Conservation (phyloP, 2,113 vertebrate species). For the Apus apus region DNA sequence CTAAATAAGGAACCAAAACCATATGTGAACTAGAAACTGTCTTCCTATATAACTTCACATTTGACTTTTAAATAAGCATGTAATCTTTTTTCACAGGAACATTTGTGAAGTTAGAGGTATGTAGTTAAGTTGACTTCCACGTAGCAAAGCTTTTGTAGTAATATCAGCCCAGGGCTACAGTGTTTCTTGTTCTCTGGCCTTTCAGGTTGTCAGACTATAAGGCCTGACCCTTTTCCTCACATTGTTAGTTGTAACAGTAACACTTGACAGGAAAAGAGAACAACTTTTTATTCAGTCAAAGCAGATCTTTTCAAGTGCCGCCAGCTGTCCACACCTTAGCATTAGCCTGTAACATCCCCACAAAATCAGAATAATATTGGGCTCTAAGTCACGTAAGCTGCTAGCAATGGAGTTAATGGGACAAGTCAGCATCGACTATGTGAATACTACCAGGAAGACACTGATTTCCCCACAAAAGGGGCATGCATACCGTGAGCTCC, state of each 20-base stretch:
- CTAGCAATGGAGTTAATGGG: not conserved
- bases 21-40: not conserved
- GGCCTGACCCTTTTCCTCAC: not conserved
- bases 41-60: not conserved
- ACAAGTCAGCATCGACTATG: not conserved
- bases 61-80: not conserved
- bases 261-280: not conserved
- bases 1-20: not conserved
- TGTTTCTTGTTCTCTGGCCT: rapidly evolving
- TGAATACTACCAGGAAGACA: not conserved
- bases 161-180: not conserved
- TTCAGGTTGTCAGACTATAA: not conserved
- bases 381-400: not conserved
- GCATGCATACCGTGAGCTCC: rapidly evolving
- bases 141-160: not conserved
- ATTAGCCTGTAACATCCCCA: not conserved
- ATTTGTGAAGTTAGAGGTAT: not conserved
- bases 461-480: not conserved
- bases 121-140: not conserved
- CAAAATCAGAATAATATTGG: not conserved
- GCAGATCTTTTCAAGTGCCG: not conserved
- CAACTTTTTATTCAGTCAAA: not conserved
- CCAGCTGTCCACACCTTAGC: not conserved
- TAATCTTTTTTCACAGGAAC: not conserved
- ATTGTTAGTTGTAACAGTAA: not conserved